Evolutionary conservation across 2,113 vertebrate genomes (phyloP).

Genomic region (Barbus barbus): DNA sequence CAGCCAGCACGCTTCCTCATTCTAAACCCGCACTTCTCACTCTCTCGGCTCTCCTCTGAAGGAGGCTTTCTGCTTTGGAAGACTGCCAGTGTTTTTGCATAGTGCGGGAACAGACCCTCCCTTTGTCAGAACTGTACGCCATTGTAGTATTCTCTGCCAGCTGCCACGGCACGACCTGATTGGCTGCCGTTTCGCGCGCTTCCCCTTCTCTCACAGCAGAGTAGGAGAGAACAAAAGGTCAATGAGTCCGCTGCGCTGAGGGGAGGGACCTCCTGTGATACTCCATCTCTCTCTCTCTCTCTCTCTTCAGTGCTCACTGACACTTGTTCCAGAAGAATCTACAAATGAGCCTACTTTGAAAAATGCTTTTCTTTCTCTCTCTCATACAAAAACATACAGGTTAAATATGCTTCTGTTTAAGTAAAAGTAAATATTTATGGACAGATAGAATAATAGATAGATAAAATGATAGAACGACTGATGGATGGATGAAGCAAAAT

Average conservation of each 20-base stretch:
- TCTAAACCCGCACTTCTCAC: background rate
- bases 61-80: slow-evolving; percentile 59
- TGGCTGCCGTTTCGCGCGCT: slow-evolving; percentile 71
- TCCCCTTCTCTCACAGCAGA: slow-evolving; percentile 54
- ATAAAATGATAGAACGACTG: background rate
- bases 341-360: background rate
- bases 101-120: slow-evolving; percentile 64
- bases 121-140: slow-evolving; percentile 55
- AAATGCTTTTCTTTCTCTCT: background rate
- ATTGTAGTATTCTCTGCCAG: slow-evolving; percentile 50
- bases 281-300: slow-evolving; percentile 2
- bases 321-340: background rate
- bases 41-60: slow-evolving; percentile 30
- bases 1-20: slow-evolving; percentile 4
- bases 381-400: background rate
- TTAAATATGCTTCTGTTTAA: background rate
- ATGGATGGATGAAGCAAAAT: background rate
- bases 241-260: slow-evolving; percentile 54
- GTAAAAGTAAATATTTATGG: background rate
- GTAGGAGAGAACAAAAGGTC: slow-evolving; percentile 66
- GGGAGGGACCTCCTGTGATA: slow-evolving; percentile 13
- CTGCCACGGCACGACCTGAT: slow-evolving; percentile 54
- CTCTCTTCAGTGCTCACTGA: background rate
- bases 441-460: background rate
- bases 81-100: slow-evolving; percentile 54